phyloP scores from a whole-genome alignment of 92 coral and sea anemone genomes.

The Siderastrea siderea region DNA sequence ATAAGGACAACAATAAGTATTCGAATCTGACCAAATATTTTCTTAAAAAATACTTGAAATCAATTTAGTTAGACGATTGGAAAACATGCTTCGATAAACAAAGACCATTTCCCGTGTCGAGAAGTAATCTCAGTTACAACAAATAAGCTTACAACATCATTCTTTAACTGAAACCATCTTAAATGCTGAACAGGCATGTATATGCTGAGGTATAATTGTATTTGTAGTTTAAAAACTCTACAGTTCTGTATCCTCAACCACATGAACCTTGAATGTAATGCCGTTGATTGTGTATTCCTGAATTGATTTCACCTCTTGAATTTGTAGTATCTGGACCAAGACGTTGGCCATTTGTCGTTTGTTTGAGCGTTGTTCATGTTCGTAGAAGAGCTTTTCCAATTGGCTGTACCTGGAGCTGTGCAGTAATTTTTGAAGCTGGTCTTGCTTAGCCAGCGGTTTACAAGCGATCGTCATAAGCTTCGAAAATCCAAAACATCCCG shows the following conservation, averaged over 20 bases:
- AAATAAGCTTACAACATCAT: no score
- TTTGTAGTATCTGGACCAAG: constrained; percentile 64
- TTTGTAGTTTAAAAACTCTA: constrained; percentile 11
- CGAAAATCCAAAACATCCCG: constrained; percentile 72
- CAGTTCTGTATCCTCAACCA: constrained; percentile 75
- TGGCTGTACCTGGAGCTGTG: constrained; percentile 59
- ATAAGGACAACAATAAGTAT: no score
- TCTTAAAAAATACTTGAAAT: no score
- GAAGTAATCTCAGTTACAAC: no score
- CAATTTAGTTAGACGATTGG: no score
- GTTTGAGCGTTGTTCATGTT: constrained; percentile 60
- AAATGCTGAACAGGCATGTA: no score
- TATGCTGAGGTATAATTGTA: no score
- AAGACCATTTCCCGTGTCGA: no score
- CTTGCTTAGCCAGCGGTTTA: background rate
- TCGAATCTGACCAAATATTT: no score
- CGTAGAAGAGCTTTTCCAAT: constrained; percentile 66
- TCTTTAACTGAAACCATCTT: no score
- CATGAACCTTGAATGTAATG: constrained; percentile 64
- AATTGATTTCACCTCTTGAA: constrained; percentile 70
- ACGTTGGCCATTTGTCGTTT: constrained; percentile 57
- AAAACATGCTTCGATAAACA: no score
- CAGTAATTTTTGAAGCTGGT: constrained; percentile 57
- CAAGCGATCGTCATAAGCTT: constrained; percentile 36
- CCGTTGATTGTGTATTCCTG: constrained; percentile 69